phyloP scores from a whole-genome alignment of 2,797 vertebrate genomes.

The Scarus forsteni region DNA sequence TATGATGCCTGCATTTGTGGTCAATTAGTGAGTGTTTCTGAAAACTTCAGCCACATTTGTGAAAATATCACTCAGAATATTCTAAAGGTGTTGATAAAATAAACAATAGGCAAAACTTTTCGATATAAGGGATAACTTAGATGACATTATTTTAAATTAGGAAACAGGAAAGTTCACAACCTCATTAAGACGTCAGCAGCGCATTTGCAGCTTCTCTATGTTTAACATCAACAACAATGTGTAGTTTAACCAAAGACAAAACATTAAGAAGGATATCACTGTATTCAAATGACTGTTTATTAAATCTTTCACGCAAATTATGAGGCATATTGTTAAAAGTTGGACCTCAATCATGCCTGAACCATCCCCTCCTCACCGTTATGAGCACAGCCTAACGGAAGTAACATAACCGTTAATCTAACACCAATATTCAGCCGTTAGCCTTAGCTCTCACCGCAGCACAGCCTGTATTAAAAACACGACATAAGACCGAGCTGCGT shows the following conservation, averaged over 20 bases:
- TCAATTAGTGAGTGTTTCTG: neutral
- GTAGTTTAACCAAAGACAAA: neutral
- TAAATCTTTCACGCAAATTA: neutral
- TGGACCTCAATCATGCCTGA: neutral
- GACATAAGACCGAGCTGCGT: rapidly evolving
- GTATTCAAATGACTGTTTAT: no score
- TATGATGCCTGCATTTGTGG: no score
- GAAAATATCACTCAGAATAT: neutral
- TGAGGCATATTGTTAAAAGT: neutral
- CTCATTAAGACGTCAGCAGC: neutral
- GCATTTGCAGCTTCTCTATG: slow-evolving; percentile 14
- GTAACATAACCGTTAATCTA: slow-evolving; percentile 13
- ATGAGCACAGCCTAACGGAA: slow-evolving; percentile 37
- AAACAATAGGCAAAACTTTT: neutral
- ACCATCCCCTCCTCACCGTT: slow-evolving; percentile 4
- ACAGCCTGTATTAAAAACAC: neutral
- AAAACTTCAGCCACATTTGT: slow-evolving; percentile 7
- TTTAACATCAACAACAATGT: slow-evolving; percentile 10
- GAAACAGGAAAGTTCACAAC: neutral
- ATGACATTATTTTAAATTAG: neutral
- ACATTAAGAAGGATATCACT: neutral
- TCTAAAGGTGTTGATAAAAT: neutral
- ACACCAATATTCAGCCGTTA: slow-evolving; percentile 40
- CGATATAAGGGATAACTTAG: neutral
- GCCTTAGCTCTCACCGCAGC: neutral